These are phyloP conservation scores for Halocynthia roretzi DNA, from an alignment of 23 tunicate genomes.

Conservation along the genomic window DNA sequence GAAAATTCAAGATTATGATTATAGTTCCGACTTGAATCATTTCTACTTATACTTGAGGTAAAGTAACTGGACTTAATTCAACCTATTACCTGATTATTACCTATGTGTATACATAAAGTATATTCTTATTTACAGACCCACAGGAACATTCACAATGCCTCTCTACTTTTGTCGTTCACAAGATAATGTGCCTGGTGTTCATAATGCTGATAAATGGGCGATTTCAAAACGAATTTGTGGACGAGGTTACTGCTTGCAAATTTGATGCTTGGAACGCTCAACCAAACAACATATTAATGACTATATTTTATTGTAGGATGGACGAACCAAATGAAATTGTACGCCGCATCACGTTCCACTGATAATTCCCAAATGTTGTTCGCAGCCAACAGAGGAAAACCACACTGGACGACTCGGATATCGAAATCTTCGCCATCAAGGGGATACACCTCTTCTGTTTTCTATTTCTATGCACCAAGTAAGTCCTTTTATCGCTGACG, in stretches of 20 bases:
- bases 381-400: conserved; percentile 44
- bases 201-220: conserved; percentile 6
- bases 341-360: conserved; percentile 22
- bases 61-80: no score
- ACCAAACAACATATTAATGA: neutral
- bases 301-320: conserved; percentile 18
- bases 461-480: conserved; percentile 61
- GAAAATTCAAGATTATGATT: no score
- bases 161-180: conserved; percentile 24
- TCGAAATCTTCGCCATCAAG: conserved; percentile 26
- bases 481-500: conserved; percentile 15
- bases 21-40: no score
- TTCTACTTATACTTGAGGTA: no score
- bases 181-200: neutral
- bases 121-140: conserved; percentile 12
- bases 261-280: neutral
- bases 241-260: conserved; percentile 1
- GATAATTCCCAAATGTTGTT: neutral
- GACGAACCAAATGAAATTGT: conserved; percentile 29
- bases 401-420: conserved; percentile 42
- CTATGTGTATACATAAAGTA: conserved; percentile 13
- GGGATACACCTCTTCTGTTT: conserved; percentile 32
- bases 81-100: neutral
- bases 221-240: conserved; percentile 31
- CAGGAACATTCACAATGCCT: conserved; percentile 18